Evolutionary conservation across 2,888 invertebrate genomes (phyloP).

Genomic region (Cancer borealis): DNA sequence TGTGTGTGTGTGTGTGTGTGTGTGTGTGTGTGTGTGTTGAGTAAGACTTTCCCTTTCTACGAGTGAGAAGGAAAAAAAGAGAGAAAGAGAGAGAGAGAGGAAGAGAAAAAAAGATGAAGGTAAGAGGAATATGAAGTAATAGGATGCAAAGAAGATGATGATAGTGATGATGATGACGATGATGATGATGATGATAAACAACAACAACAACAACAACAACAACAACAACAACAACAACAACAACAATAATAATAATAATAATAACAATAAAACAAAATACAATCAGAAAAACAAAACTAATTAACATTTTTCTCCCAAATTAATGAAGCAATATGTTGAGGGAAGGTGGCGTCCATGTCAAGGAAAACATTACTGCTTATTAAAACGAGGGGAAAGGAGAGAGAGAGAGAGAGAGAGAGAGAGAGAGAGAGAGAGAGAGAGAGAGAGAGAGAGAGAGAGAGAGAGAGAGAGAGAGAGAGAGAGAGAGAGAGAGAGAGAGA

Average conservation of each 20-base stretch:
- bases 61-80: conserved; percentile 26
- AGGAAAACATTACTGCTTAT: background rate
- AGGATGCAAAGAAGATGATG: background rate
- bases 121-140: background rate
- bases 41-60: conserved; percentile 7
- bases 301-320: too few relatives aligned
- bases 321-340: background rate
- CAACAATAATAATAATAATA: conserved; percentile 20
- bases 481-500: background rate
- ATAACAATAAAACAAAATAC: background rate
- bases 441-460: background rate
- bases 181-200: background rate
- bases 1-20: conserved; percentile 20
- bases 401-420: conserved; percentile 6
- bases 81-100: background rate
- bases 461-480: background rate
- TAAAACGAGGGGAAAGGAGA: background rate
- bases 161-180: background rate
- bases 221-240: background rate
- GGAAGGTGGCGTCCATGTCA: background rate
- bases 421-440: background rate
- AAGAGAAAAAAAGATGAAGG: background rate
- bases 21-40: conserved; percentile 50
- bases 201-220: background rate
- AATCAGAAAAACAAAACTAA: too few relatives aligned